Evolutionary conservation across 2,888 invertebrate genomes (phyloP).

Genomic region (Scaptomyza caliginosa): DNA sequence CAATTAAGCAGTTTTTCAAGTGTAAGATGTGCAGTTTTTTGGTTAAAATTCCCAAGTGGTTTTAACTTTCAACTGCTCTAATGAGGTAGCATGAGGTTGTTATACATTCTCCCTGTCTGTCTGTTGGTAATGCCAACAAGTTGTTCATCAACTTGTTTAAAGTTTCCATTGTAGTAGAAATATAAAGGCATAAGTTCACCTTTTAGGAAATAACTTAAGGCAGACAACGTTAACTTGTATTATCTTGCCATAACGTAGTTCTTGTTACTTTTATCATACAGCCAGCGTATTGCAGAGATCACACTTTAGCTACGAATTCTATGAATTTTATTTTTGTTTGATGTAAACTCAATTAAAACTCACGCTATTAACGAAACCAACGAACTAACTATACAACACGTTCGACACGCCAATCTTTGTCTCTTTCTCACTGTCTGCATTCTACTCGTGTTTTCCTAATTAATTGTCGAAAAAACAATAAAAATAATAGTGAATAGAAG

Average conservation of each 20-base stretch:
- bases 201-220: background rate
- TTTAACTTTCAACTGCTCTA: no score
- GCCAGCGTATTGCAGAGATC: background rate
- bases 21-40: background rate
- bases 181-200: background rate
- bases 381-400: conserved; percentile 17
- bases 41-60: background rate
- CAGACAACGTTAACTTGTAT: background rate
- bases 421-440: background rate
- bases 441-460: conserved; percentile 46
- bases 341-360: conserved; percentile 45
- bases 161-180: no score
- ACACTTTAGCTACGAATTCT: conserved; percentile 1
- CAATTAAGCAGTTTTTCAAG: background rate
- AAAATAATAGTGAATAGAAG: background rate
- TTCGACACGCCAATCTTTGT: background rate
- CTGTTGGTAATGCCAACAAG: no score
- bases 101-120: no score
- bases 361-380: conserved; percentile 22
- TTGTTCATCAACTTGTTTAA: no score
- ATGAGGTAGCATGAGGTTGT: no score
- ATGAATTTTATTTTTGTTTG: conserved; percentile 7
- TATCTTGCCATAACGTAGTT: background rate
- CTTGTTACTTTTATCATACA: background rate
- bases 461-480: conserved; percentile 48